phyloP scores from a whole-genome alignment of 2,113 vertebrate species.

The Pangasianodon gigas region DNA sequence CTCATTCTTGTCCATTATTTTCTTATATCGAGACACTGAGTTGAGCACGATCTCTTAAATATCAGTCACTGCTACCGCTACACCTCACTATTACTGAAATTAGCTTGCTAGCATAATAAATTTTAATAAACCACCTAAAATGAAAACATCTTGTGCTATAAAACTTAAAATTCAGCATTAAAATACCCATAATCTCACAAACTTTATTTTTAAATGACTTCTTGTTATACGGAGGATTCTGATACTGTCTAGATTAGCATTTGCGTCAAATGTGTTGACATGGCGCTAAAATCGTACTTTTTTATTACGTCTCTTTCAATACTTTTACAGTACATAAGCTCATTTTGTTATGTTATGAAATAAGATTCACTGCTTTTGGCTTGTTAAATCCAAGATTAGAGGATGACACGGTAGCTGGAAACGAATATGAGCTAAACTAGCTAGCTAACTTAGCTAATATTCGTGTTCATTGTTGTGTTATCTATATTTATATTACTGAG shows the following conservation, averaged over 20 bases:
- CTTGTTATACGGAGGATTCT: not conserved
- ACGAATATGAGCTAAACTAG: not conserved
- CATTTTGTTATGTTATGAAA: not conserved
- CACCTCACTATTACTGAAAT: not conserved
- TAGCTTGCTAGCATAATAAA: not conserved
- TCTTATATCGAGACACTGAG: not conserved
- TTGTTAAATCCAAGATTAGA: not conserved
- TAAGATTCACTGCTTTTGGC: not conserved
- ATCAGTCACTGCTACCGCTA: not conserved
- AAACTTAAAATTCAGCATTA: not conserved
- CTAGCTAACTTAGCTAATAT: not conserved
- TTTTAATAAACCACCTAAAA: not conserved
- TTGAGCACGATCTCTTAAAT: not conserved
- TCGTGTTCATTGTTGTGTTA: not conserved
- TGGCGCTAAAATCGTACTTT: too few species aligned
- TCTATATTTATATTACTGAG: not conserved
- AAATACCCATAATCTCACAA: not conserved
- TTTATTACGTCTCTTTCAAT: too few species aligned
- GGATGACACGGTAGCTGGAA: not conserved
- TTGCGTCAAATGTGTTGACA: too few species aligned
- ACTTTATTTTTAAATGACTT: not conserved
- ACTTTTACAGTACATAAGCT: too few species aligned
- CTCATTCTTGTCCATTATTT: not conserved
- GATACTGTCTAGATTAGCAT: not conserved
- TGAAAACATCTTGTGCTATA: not conserved